Base-by-base conservation (phyloP, 1,140 invertebrate species). In the Scaptomyza graminum region DNA sequence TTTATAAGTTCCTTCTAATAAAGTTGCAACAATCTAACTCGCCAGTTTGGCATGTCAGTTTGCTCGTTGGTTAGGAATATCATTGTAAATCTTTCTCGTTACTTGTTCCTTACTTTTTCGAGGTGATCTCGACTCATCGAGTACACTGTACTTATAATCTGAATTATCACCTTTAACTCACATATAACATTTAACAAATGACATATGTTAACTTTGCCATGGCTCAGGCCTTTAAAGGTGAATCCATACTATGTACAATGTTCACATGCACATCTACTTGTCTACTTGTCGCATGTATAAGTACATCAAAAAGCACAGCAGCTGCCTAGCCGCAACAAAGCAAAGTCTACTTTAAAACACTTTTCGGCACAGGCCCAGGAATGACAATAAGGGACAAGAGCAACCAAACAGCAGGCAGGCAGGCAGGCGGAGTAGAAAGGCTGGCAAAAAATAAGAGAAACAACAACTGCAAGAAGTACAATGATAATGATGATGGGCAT, bases 401-500 rank as follows among this genome's bases (percentile, higher is more conserved):
- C 52, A 49, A 60, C 18, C 55, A 6, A 39, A 25, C 22, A 15
- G 28, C 47, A 39, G 31, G 51, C 64, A 52, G 65, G 50, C 34
- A 6, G 9, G 37, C 3, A n/a, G 37, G 37, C 37, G 34, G 9
- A 3, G 34, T 11, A 12, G 34, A 9, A 12, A n/a, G 37, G 37
- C 37, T 5, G 12, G 37, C 37, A 41, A 41, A 41, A 12, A 41
- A 41, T 12, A 34, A 56, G 56, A 25, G 55, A 44, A 57, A 57
- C 70, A 79, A 65, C 76, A 72, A 71, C 49, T 66, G 66, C 65
- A 72, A 71, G 66, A 80, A 80, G 56, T 41, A 61, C 77, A 80
- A 79, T 79, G 77, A 79, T 80, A 80, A 80, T 80, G 78, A 81
- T 80, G 78, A 80, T 80, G 78, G 78, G 78, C 78, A 73, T 80